These are phyloP conservation scores for Scleropages formosus DNA, from an alignment of 2,797 vertebrate species.

Conservation along the genomic window DNA sequence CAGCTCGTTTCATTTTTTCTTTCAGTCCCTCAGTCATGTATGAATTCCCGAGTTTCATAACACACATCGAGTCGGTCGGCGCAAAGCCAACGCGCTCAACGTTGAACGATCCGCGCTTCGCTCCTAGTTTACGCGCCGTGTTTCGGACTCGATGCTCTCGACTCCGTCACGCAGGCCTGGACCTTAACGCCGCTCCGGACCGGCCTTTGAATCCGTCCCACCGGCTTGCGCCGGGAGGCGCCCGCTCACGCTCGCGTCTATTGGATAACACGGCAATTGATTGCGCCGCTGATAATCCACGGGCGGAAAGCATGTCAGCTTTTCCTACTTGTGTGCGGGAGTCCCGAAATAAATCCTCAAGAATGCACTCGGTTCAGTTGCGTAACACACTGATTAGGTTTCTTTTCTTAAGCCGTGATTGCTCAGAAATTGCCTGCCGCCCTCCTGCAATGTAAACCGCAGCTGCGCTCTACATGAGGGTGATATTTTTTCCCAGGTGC, in stretches of 20 bases:
- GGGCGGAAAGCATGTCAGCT: constrained; percentile 6
- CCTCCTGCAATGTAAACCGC: not conserved
- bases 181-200: too few relatives aligned
- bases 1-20: too few relatives aligned
- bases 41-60: too few relatives aligned
- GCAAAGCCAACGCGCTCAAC: too few relatives aligned
- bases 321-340: constrained; percentile 20
- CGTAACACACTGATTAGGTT: constrained; percentile 22
- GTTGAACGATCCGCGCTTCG: too few relatives aligned
- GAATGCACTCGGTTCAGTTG: not conserved
- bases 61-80: too few relatives aligned
- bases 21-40: too few relatives aligned
- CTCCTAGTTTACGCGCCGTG: too few relatives aligned
- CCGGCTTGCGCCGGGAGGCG: not conserved
- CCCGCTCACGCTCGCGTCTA: not conserved
- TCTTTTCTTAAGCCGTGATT: constrained; percentile 27
- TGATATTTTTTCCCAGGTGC: constrained; percentile 24
- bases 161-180: too few relatives aligned
- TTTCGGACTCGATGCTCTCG: too few relatives aligned
- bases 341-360: constrained; percentile 28
- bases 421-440: constrained; percentile 12
- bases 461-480: constrained; percentile 14
- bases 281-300: constrained; percentile 15
- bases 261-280: constrained; percentile 3
- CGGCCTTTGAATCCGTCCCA: too few relatives aligned